Percentiles rank a stretch among this genome's conserved stretches.
Evolutionary conservation across 2,113 vertebrate species (phyloP).

Genomic region (Melierax canorus): DNA sequence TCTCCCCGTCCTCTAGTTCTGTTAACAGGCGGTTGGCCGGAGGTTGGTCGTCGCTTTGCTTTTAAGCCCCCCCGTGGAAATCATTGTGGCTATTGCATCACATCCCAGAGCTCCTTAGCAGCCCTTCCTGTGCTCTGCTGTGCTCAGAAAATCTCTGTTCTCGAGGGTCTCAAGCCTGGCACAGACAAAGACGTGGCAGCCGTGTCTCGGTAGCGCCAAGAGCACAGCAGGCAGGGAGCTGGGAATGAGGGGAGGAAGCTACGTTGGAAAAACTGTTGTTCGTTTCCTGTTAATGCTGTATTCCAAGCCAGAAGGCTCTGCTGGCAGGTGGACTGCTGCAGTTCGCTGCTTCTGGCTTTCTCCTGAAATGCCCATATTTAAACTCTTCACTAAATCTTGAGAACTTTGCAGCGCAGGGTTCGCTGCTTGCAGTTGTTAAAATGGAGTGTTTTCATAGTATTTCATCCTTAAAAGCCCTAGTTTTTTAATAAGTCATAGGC

Average conservation of each 20-base stretch:
- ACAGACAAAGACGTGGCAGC: slow-evolving; percentile 63
- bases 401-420: neutral
- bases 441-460: rapidly evolving
- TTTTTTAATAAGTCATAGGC: neutral
- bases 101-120: neutral
- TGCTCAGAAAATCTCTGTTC: neutral
- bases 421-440: neutral
- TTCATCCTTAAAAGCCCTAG: rapidly evolving
- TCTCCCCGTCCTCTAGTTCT: neutral
- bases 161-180: neutral
- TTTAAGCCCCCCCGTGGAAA: neutral
- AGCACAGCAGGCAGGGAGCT: neutral
- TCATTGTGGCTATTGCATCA: neutral
- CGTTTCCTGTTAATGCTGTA: neutral
- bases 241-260: neutral
- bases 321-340: slow-evolving; percentile 6
- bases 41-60: neutral
- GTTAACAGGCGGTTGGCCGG: neutral
- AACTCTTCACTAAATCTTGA: neutral
- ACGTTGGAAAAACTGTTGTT: neutral
- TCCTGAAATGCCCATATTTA: neutral
- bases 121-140: neutral
- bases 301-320: neutral
- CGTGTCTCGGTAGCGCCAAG: neutral
- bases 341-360: neutral